Percentiles rank a stretch among this genome's conserved stretches.
These are phyloP conservation scores for Hemibagrus guttatus DNA, from an alignment of 2,797 vertebrate genomes.

Conservation along the genomic window DNA sequence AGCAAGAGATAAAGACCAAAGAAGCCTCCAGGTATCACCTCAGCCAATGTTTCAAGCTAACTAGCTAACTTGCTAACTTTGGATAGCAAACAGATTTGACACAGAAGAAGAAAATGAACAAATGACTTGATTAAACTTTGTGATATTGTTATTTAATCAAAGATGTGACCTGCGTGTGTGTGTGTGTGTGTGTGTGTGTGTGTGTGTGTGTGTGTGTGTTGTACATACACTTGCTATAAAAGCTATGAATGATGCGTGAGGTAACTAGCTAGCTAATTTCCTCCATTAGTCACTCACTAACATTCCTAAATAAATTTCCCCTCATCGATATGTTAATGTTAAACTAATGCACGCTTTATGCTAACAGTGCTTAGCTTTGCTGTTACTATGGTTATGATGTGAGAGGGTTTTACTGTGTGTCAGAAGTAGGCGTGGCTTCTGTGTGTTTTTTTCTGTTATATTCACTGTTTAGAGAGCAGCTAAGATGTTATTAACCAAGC, in stretches of 20 bases:
- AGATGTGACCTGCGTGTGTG: neutral
- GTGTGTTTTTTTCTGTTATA: neutral
- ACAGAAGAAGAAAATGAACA: neutral
- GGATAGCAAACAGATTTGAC: neutral
- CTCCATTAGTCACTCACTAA: neutral
- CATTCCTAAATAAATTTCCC: neutral
- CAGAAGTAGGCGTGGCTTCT: constrained; percentile 9
- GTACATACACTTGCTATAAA: neutral
- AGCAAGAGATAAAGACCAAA: neutral
- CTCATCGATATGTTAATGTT: neutral
- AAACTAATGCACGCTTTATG: neutral
- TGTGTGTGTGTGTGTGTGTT: neutral
- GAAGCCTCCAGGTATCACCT: neutral
- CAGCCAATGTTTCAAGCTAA: neutral
- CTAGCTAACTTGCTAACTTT: neutral
- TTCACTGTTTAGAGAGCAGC: neutral
- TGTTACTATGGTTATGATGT: neutral
- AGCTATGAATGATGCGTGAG: neutral
- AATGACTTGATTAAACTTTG: neutral
- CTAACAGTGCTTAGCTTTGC: neutral
- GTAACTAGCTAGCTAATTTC: neutral
- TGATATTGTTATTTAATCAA: neutral
- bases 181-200: constrained; percentile 1
- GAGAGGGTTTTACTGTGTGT: neutral
- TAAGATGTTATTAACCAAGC: neutral